Conservation (phyloP, 37 sponge, comb jelly and placozoan species). For the Diacarnus erythraeanus region DNA sequence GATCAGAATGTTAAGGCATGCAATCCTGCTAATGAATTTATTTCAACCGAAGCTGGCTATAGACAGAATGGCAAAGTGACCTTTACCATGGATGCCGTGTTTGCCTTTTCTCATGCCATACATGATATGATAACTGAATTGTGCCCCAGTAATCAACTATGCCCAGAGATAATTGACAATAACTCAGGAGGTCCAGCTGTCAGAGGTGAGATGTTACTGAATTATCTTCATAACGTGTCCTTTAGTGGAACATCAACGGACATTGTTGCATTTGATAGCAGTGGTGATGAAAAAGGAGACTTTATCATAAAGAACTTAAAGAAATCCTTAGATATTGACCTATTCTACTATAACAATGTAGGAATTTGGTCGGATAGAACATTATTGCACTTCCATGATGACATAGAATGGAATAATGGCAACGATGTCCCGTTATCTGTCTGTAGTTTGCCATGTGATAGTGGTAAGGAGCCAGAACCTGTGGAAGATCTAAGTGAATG, state of each 20-base stretch:
- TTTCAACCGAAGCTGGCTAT: neutral
- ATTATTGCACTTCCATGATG: neutral
- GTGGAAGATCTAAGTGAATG: neutral
- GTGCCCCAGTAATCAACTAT: slow-evolving; percentile 29
- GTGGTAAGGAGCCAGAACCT: neutral
- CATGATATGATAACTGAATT: slow-evolving; percentile 31
- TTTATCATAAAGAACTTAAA: slow-evolving; percentile 55
- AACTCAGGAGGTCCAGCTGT: neutral
- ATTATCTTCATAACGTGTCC: slow-evolving; percentile 40
- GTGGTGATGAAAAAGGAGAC: slow-evolving; percentile 32
- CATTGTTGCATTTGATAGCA: slow-evolving; percentile 49
- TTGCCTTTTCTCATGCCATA: slow-evolving; percentile 70
- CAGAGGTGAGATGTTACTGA: slow-evolving; percentile 26
- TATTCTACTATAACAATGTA: slow-evolving; percentile 7
- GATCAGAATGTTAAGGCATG: neutral
- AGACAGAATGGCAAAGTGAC: slow-evolving; percentile 56
- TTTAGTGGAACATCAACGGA: neutral
- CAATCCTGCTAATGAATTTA: neutral
- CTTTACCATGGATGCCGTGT: slow-evolving; percentile 75
- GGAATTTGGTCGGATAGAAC: neutral
- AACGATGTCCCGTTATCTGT: neutral
- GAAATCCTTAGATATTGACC: neutral
- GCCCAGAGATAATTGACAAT: slow-evolving; percentile 10
- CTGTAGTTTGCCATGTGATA: neutral
- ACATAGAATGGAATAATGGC: neutral